A percentile compares a stretch with the other conserved stretches of the same genome.
These are phyloP conservation scores for Gryllus bimaculatus DNA, from an alignment of 1,140 invertebrate species.

Conservation along the genomic window DNA sequence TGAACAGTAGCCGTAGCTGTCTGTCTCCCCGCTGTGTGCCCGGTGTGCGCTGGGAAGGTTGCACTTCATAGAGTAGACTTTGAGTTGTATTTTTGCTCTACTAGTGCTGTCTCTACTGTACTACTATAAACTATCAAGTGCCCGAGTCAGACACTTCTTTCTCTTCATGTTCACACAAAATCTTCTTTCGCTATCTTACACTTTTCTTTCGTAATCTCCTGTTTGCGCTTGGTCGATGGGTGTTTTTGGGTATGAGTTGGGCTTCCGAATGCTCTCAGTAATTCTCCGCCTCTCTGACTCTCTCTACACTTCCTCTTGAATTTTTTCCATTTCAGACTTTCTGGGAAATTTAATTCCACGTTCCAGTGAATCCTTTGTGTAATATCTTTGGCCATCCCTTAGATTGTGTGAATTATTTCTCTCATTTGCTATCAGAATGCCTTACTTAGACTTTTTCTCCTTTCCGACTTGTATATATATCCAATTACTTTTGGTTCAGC, in stretches of 20 bases:
- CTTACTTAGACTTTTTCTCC: neutral
- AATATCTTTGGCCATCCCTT: neutral
- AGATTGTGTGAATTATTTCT: neutral
- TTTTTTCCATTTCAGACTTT: neutral
- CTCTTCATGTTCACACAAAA: neutral
- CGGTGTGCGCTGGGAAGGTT: slow-evolving; percentile 2
- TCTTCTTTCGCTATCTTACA: neutral
- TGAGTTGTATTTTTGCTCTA: neutral
- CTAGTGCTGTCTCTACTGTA: neutral
- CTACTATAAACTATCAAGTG: neutral
- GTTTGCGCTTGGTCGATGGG: neutral
- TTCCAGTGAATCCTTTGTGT: neutral
- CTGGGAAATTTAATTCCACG: neutral
- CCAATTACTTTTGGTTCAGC: too few relatives aligned
- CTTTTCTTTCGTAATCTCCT: neutral
- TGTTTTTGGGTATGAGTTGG: neutral
- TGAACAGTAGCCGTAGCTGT: neutral
- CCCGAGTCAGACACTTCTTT: neutral
- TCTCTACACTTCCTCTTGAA: neutral
- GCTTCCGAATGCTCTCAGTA: too few relatives aligned
- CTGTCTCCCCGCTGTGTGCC: neutral
- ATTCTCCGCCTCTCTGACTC: neutral
- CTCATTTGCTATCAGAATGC: neutral
- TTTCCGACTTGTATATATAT: too few relatives aligned
- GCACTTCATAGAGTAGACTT: neutral